These are phyloP conservation scores for Apostichopus parvimensis DNA, from an alignment of 35 echinoderm and acorn worm species.

Conservation along the genomic window DNA sequence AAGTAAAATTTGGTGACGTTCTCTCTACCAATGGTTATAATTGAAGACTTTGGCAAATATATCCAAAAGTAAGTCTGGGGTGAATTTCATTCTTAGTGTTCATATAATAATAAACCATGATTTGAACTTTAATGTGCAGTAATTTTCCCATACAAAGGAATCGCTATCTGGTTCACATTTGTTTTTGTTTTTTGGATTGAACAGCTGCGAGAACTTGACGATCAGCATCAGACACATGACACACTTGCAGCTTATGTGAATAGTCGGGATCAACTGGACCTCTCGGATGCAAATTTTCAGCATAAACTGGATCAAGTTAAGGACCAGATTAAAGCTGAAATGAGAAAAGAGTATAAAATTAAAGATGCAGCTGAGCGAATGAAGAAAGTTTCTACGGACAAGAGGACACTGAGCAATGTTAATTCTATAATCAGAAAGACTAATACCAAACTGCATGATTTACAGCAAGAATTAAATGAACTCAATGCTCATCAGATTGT, in stretches of 20 bases:
- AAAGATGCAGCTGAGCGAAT: constrained; percentile 97
- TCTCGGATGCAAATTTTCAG: constrained; percentile 93
- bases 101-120: no score
- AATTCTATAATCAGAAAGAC: constrained; percentile 83
- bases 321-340: constrained; percentile 90
- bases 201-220: neutral
- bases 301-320: constrained; percentile 89
- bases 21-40: no score
- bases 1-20: no score
- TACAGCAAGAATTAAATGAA: constrained; percentile 97
- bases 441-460: constrained; percentile 82
- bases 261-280: constrained; percentile 73
- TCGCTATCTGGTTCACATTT: neutral
- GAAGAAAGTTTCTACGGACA: constrained; percentile 88
- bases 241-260: constrained; percentile 61
- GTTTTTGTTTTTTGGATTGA: constrained; percentile 16
- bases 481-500: constrained; percentile 92
- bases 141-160: neutral
- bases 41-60: no score
- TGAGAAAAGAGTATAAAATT: constrained; percentile 92
- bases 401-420: constrained; percentile 88
- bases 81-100: no score
- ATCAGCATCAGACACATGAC: neutral
- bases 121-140: no score
- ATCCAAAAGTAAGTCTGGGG: no score